Percentiles rank a stretch among this genome's conserved stretches.
These are phyloP conservation scores for Mylabris sibirica DNA, from an alignment of 2,888 invertebrate genomes.

Conservation along the genomic window DNA sequence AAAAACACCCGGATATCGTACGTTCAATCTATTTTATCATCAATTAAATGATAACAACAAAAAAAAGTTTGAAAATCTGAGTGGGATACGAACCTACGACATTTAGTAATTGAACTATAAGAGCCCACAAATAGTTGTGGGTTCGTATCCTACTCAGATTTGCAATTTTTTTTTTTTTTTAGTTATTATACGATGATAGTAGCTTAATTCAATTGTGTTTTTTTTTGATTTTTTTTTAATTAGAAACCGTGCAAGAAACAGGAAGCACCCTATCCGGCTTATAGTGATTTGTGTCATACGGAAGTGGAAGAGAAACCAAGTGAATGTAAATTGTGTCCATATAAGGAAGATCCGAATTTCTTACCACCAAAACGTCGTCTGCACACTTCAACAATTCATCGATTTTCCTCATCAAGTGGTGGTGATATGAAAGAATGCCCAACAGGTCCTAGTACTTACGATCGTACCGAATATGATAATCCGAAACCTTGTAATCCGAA, in stretches of 20 bases:
- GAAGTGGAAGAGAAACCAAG: constrained; percentile 40
- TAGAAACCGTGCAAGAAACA: constrained; percentile 43
- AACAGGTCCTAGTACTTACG: neutral
- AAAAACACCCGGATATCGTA: constrained; percentile 7
- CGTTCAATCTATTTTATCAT: neutral
- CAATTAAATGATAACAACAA: no score
- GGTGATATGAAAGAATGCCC: neutral
- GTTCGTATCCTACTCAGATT: no score
- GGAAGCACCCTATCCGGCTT: constrained; percentile 48
- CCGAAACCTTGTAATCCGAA: neutral
- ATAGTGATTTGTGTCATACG: constrained; percentile 48
- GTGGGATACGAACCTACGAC: no score
- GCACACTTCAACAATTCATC: constrained; percentile 34
- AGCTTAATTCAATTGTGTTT: neutral
- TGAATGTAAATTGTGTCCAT: constrained; percentile 48
- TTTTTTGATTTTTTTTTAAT: constrained; percentile 16
- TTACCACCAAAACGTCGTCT: constrained; percentile 40
- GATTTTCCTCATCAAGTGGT: no score
- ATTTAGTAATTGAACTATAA: no score
- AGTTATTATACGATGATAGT: no score
- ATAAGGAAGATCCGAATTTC: constrained; percentile 44
- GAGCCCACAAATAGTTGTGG: no score
- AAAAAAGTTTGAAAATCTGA: no score
- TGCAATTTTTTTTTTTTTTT: no score
- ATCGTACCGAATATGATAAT: neutral